phyloP scores from a whole-genome alignment of 1,140 invertebrate species.

The Musca domestica region DNA sequence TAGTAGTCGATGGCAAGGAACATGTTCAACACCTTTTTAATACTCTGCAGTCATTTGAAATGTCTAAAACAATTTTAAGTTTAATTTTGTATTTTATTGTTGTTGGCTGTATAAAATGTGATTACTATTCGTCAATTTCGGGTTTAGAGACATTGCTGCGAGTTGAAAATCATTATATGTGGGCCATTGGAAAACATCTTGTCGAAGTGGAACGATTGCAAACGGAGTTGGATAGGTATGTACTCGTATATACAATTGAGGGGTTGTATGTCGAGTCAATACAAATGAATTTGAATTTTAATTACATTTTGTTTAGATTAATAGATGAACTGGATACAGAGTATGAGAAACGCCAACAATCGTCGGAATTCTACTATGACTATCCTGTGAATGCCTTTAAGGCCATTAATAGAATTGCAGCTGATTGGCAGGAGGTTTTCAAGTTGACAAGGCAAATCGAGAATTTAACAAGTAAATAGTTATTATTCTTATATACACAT shows the following conservation, averaged over 20 bases:
- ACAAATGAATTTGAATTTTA: not conserved
- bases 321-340: not conserved
- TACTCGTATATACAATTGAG: not conserved
- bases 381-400: slow-evolving; percentile 41
- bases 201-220: not conserved
- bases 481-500: too few species aligned
- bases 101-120: not conserved
- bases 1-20: too few species aligned
- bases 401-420: slow-evolving; percentile 86
- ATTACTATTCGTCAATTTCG: slow-evolving; percentile 21
- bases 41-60: too few species aligned
- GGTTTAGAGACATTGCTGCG: slow-evolving; percentile 5
- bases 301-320: slow-evolving; percentile 3
- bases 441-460: too few species aligned
- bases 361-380: slow-evolving; percentile 29
- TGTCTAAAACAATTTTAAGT: too few species aligned
- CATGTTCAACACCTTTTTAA: too few species aligned
- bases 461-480: too few species aligned
- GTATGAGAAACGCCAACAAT: not conserved
- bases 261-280: not conserved
- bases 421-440: slow-evolving; percentile 65
- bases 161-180: not conserved
- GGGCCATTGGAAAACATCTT: not conserved
- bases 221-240: slow-evolving; percentile 7
- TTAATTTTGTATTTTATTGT: not conserved